Conservation (phyloP, 2,888 invertebrate species). For the Apamea monoglypha region DNA sequence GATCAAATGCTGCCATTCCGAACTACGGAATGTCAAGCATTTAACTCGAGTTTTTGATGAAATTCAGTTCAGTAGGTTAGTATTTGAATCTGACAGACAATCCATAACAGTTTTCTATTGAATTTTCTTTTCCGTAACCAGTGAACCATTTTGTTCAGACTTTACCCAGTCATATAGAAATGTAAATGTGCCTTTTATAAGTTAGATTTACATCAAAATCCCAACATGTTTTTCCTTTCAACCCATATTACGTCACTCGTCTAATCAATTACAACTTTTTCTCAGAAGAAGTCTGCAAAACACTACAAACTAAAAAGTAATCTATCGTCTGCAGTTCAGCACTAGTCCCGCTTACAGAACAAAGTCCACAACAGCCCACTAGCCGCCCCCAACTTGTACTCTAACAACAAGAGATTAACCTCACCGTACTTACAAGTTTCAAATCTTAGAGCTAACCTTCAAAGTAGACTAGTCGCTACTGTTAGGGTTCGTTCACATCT, state of each 20-base stretch:
- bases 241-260: not conserved
- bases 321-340: not conserved
- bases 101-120: not conserved
- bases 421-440: constrained; percentile 27
- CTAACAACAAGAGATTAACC: constrained; percentile 52
- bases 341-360: constrained; percentile 4
- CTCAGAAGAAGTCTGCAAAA: not conserved
- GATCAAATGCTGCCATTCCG: constrained; percentile 25
- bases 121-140: not conserved
- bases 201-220: not conserved
- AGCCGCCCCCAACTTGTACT: constrained; percentile 19
- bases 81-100: not conserved
- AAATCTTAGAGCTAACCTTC: constrained; percentile 31
- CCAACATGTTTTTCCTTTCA: not conserved
- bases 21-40: constrained; percentile 32
- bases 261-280: not conserved
- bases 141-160: not conserved
- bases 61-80: constrained; percentile 36
- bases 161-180: not conserved
- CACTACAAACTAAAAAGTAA: constrained; percentile 11
- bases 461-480: constrained; percentile 16
- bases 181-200: not conserved
- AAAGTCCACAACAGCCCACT: constrained; percentile 2
- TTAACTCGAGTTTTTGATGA: constrained; percentile 30
- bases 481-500: constrained; percentile 7